Evolutionary conservation across 2,888 invertebrate genomes (phyloP), one percentile per base, ranked within the genome.

Genomic region (Drosophila yooni): DNA sequence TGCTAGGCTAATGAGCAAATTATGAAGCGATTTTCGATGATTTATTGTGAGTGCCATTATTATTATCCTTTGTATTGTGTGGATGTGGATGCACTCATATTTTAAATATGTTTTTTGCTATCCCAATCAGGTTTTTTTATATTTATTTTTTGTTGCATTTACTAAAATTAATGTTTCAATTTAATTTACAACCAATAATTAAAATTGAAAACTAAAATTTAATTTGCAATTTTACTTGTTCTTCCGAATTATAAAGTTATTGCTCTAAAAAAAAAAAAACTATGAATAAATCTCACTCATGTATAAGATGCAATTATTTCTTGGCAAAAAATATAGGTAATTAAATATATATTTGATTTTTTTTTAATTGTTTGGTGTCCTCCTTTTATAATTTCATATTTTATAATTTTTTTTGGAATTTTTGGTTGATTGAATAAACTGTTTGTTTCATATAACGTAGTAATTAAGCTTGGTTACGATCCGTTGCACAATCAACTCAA

Each of bases 401-500:
- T 46, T 25, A 4, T 46, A 8, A 25, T 15, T 29, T 29, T n/a
- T 29, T 29, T 29, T 29, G 2, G 15, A 18, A n/a, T 36, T 38
- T 3, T 13, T n/a, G 6, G 2, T 29, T 27, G 38, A 57, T 57
- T 21, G 3, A 43, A 31, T 57, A 15, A 43, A 10, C 21, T 10
- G 2, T 11, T 21, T 15, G 10, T 2, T 43, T 57, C 21, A 57
- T 18, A 18, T 11, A 21, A 21, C 31, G 21, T 6, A 3, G 21
- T 31, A 21, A 31, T 43, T 57, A 40, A 31, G 21, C 43, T 43
- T 10, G 57, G 40, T 31, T 62, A 51, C 68, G 62, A 38, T 64
- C 43, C 48, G 53, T 38, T 43, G 60, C 33, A 48, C 76, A 78
- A 75, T 79, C 69, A 72, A 62, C 40, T 65, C 51, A 65, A 74